A percentile compares a stretch with the other conserved stretches of the same genome.
Conservation (phyloP, 2,113 vertebrate species). For the Syngnathus scovelli region DNA sequence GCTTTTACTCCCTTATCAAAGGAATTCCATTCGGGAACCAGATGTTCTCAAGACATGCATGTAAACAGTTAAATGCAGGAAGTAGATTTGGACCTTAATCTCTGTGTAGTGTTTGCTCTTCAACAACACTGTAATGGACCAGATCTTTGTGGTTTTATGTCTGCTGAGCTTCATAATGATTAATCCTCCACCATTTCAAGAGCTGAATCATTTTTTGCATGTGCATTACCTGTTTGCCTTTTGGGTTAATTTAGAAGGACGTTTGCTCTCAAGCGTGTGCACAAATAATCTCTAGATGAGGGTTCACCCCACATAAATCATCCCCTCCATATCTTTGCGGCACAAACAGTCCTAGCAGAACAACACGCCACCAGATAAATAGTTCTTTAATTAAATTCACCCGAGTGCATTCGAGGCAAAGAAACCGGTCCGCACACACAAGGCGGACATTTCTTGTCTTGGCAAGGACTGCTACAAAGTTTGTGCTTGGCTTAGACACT, state of each 20-base stretch:
- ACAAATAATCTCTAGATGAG: constrained; percentile 48
- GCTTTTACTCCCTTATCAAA: constrained; percentile 18
- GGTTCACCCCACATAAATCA: constrained; percentile 63
- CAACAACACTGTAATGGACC: constrained; percentile 36
- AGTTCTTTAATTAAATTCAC: constrained; percentile 56
- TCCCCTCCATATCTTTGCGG: constrained; percentile 26
- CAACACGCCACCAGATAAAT: constrained; percentile 48
- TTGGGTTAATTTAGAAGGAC: constrained; percentile 57
- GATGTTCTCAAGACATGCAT: constrained; percentile 23
- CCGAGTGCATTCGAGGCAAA: constrained; percentile 38
- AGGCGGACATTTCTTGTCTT: constrained; percentile 9
- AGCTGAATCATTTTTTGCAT: constrained; percentile 27
- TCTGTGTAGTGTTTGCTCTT: constrained; percentile 38
- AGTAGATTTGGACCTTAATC: constrained; percentile 30
- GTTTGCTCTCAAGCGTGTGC: not conserved
- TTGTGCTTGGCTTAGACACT: constrained; percentile 2
- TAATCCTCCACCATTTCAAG: constrained; percentile 34
- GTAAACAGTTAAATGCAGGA: constrained; percentile 40
- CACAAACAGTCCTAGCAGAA: constrained; percentile 34
- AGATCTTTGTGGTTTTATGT: constrained; percentile 31
- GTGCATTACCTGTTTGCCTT: constrained; percentile 17
- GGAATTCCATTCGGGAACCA: constrained; percentile 23
- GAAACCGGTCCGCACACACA: constrained; percentile 15
- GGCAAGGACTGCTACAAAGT: constrained; percentile 10
- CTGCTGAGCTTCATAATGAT: constrained; percentile 37